Base-by-base conservation (phyloP, 53 echinoderm and acorn worm genomes). In the Holothuria leucospilota region DNA sequence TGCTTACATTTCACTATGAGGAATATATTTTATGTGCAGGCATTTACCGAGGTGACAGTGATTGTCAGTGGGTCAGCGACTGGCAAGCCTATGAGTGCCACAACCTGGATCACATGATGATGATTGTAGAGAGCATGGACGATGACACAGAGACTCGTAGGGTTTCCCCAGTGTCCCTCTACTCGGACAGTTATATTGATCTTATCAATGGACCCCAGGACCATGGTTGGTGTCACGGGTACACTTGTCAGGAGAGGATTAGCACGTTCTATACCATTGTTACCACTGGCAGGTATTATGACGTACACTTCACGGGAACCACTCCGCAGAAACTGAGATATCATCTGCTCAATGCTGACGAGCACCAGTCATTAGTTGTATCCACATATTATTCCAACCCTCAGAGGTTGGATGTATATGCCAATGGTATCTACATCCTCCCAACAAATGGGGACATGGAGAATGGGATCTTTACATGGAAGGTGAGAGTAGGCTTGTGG, bases 161-260 rank as follows among this genome's bases (percentile, higher is more conserved):
- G 4, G 51, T 95, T 0, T 92, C 98, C n/a, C 98, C 98, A 5
- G 77, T 98, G 59, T 95, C 93, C 8, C 81, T 98, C 42, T 70
- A 61, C 23, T 66, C 86, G 26, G 92, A 92, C 60, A 69, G 86
- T 42, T 93, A 88, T 23, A 89, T 98, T 42, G 95, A 98, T 77
- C 83, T 98, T 77, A 93, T 98, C 87, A 98, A 98, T 69, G 98
- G 98, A 14, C 98, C 98, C 0, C 85, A 88, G 89, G 98, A 98
- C 85, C 79, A 92, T 23, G 98, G 98, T 6, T 98, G 98, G 98
- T 98, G 98, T 67, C 88, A 86, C 4, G 98, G 98, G 26, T 96
- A 89, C 93, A 93, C 90, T 59, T 93, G 93, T 61, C 93, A 93
- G 68, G 93, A 93, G 68, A 61, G 93, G 61, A 92, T 96, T 85